Evolutionary conservation across 2,888 invertebrate genomes (phyloP), one percentile per base, ranked within the genome.

Genomic region (Nomada flava): DNA sequence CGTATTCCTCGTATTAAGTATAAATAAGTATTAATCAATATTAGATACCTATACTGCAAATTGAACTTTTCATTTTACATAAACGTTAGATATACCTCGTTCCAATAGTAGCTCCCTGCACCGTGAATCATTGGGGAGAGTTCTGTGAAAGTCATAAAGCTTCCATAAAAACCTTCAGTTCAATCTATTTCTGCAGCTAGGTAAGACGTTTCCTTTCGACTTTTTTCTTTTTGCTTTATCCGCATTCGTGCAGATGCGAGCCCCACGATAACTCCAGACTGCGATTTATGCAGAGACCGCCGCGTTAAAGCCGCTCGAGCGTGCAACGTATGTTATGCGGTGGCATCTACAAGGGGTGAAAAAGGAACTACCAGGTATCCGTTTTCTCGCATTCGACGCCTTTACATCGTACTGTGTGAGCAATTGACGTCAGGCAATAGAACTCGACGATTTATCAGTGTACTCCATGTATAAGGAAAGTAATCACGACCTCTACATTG

Each of bases 251-350:
- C 50, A 50, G 69, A 13, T 77, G 52, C 52, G 42, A 81, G 73
- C 52, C 50, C 74, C 29, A 57, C 74, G 75, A 79, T 82, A 82
- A 79, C 80, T 79, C 68, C 65, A 5, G 15, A 13, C 55, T 52
- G 23, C 80, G 82, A 82, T 82, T 82, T 82, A 82, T 82, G 82
- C 79, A 82, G 80, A 75, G 80, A 50, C 72, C 64, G 36, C 63
- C 80, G 57, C 52, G 68, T 82, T 80, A 72, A 75, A 82, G 57
- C 47, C 53, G 67, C 36, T 67, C 63, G 75, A 59, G 71, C 72
- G 68, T 82, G 80, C 67, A 75, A 76, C 80, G 47, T 82, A 73
- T 72, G 82, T 76, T 76, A 76, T 42, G 11, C 57, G 47, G 36
- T 42, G 42, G 57, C 63, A 2, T 80, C 50, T 68, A 62, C 65